Evolutionary conservation across 2,113 vertebrate genomes (phyloP).

Genomic region (Cephalopholis sonnerati): DNA sequence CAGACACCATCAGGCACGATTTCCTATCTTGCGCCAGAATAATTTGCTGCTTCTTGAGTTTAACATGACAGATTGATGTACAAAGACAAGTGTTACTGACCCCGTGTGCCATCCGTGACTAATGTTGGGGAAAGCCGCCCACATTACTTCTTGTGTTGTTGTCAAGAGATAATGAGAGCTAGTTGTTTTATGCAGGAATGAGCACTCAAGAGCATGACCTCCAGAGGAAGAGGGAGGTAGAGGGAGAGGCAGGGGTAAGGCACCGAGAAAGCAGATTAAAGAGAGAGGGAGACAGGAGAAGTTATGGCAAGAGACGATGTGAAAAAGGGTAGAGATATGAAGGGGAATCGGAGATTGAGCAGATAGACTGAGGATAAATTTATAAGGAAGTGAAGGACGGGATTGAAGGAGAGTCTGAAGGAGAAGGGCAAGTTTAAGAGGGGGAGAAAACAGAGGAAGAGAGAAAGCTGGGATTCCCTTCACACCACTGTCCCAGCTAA

Average conservation of each 20-base stretch:
- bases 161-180: conserved; percentile 63
- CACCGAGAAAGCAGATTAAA: conserved; percentile 44
- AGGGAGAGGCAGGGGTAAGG: conserved; percentile 8
- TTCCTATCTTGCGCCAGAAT: conserved; percentile 16
- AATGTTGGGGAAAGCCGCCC: conserved; percentile 52
- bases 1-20: conserved; percentile 32
- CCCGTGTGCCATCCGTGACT: conserved; percentile 51
- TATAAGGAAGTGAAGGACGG: neutral
- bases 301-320: conserved; percentile 4
- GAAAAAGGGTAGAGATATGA: conserved; percentile 7
- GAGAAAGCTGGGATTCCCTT: conserved; percentile 65
- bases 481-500: conserved; percentile 76
- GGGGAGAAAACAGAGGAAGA: conserved; percentile 26
- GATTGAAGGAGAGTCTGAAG: conserved; percentile 40
- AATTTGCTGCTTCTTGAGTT: conserved; percentile 33
- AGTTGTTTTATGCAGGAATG: conserved; percentile 71
- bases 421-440: conserved; percentile 39
- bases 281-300: conserved; percentile 19
- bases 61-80: conserved; percentile 52
- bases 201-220: conserved; percentile 71
- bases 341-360: conserved; percentile 3
- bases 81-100: conserved; percentile 64
- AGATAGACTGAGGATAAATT: conserved; percentile 15
- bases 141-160: conserved; percentile 59
- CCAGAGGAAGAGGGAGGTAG: conserved; percentile 41